These are phyloP conservation scores for Heliconius erato DNA, from an alignment of 2,888 invertebrate genomes.

Conservation along the genomic window DNA sequence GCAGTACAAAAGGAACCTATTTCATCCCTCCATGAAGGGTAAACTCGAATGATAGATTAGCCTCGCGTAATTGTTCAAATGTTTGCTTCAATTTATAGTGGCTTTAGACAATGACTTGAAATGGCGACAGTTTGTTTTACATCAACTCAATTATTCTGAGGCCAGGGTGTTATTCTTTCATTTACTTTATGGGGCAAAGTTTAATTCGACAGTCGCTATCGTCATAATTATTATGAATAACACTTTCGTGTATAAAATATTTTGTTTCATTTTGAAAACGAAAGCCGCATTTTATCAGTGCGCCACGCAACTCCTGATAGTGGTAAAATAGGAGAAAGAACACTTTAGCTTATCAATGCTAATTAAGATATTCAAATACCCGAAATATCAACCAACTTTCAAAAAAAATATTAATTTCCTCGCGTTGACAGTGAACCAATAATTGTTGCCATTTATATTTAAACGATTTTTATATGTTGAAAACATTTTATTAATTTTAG, in stretches of 20 bases:
- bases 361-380: not conserved
- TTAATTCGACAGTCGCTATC: constrained; percentile 43
- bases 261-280: constrained; percentile 49
- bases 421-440: too few species aligned
- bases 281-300: constrained; percentile 62
- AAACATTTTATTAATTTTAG: too few species aligned
- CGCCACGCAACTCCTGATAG: constrained; percentile 73
- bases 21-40: constrained; percentile 52
- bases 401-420: too few species aligned
- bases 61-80: constrained; percentile 70
- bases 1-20: constrained; percentile 52
- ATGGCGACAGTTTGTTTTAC: constrained; percentile 55
- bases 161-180: constrained; percentile 70
- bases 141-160: constrained; percentile 54
- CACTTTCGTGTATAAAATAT: constrained; percentile 47
- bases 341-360: constrained; percentile 6
- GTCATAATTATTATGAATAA: constrained; percentile 51
- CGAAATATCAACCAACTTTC: too few species aligned
- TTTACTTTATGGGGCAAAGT: constrained; percentile 54
- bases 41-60: constrained; percentile 74
- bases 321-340: constrained; percentile 5
- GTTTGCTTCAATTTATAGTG: constrained; percentile 65
- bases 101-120: constrained; percentile 58
- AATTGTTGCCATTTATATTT: too few species aligned
- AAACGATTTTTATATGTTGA: too few species aligned